Conservation (phyloP, 2,888 invertebrate genomes). For the Hirudinaria manillensis region DNA sequence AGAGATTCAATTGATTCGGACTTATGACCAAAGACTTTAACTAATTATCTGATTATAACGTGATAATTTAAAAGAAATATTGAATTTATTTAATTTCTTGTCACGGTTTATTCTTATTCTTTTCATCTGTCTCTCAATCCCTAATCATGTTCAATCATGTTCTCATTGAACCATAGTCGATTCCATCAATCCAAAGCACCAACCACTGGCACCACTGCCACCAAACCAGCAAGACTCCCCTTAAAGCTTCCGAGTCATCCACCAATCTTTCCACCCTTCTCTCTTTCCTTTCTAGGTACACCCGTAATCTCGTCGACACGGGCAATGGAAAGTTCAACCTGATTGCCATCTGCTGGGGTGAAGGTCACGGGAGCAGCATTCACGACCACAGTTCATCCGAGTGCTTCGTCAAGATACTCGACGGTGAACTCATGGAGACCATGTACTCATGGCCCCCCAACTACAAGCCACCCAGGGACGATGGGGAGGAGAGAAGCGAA, state of each 20-base stretch:
- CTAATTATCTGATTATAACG: too few species aligned
- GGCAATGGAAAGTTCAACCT: constrained; percentile 96
- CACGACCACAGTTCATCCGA: constrained; percentile 89
- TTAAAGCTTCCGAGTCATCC: neutral
- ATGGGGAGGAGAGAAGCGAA: constrained; percentile 47
- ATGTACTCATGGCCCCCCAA: constrained; percentile 72
- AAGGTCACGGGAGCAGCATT: constrained; percentile 82
- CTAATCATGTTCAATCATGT: too few species aligned
- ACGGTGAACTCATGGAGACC: constrained; percentile 73
- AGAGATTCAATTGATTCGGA: too few species aligned
- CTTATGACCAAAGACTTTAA: too few species aligned
- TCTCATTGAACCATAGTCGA: too few species aligned
- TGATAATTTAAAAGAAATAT: too few species aligned
- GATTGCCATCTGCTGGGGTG: constrained; percentile 96
- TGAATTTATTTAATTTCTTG: too few species aligned
- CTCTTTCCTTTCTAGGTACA: constrained; percentile 65
- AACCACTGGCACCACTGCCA: too few species aligned
- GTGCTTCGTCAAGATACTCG: constrained; percentile 91
- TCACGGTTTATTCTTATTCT: too few species aligned
- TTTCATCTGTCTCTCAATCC: too few species aligned
- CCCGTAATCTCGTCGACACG: constrained; percentile 85
- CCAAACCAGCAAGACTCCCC: too few species aligned
- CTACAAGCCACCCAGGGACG: constrained; percentile 65
- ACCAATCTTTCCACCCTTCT: neutral
- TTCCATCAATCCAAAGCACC: too few species aligned